phyloP scores from a whole-genome alignment of 2,797 vertebrate species.

The Microcaecilia unicolor region DNA sequence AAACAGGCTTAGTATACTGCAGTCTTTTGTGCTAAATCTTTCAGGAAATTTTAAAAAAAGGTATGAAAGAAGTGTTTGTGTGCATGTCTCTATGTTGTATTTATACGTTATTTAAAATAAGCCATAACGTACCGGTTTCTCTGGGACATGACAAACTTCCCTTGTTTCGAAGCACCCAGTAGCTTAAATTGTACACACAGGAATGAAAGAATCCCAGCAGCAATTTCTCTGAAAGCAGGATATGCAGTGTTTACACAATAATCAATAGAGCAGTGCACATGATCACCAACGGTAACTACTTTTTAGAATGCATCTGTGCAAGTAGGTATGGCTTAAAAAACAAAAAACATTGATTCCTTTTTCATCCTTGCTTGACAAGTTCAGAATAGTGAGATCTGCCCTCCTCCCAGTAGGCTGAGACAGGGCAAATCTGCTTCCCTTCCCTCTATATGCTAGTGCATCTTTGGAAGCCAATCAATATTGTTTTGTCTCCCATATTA shows the following conservation, averaged over 20 bases:
- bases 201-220: constrained; percentile 49
- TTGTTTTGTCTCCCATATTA: too few relatives aligned
- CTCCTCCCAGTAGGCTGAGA: too few relatives aligned
- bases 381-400: too few relatives aligned
- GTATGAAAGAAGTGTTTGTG: constrained; percentile 56
- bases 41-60: constrained; percentile 12
- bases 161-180: constrained; percentile 47
- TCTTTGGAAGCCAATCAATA: too few relatives aligned
- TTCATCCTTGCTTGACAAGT: too few relatives aligned
- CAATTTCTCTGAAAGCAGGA: constrained; percentile 45
- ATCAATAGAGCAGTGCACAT: constrained; percentile 32
- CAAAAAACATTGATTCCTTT: too few relatives aligned
- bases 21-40: constrained; percentile 35
- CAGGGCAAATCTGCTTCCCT: too few relatives aligned
- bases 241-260: constrained; percentile 54
- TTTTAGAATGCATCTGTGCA: too few relatives aligned
- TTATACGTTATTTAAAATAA: constrained; percentile 57
- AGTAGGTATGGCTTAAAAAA: too few relatives aligned
- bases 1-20: too few relatives aligned
- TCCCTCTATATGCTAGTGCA: too few relatives aligned
- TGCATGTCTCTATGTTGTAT: constrained; percentile 52
- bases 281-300: too few relatives aligned
- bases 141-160: constrained; percentile 52
- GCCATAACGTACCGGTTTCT: constrained; percentile 39
- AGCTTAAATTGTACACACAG: constrained; percentile 40